Evolutionary conservation across 2,797 vertebrate genomes (phyloP).

Genomic region (Pangasius macronema): DNA sequence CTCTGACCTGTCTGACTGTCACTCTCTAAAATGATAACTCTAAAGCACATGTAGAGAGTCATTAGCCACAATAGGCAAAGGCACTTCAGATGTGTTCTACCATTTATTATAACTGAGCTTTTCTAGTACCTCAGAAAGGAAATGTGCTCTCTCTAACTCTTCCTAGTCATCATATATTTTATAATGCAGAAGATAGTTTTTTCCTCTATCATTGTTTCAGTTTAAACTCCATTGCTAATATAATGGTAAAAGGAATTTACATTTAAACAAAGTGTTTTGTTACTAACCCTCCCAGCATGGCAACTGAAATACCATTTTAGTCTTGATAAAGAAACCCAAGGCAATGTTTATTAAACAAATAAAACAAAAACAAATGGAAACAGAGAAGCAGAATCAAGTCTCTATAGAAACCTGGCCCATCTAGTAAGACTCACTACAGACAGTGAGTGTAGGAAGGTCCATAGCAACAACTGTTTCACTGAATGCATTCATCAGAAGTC

Average conservation of each 20-base stretch:
- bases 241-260: conserved; percentile 76
- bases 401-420: conserved; percentile 6
- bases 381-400: conserved; percentile 5
- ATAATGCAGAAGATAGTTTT: conserved; percentile 30
- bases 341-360: conserved; percentile 48
- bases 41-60: conserved; percentile 38
- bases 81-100: conserved; percentile 46
- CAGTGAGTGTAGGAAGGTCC: conserved; percentile 53
- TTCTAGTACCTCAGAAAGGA: conserved; percentile 26
- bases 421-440: conserved; percentile 22
- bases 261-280: conserved; percentile 68
- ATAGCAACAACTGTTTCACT: conserved; percentile 72
- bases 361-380: conserved; percentile 41
- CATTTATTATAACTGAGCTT: conserved; percentile 15
- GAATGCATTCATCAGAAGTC: conserved; percentile 3
- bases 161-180: conserved; percentile 33
- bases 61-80: conserved; percentile 46
- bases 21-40: conserved; percentile 18
- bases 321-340: conserved; percentile 55
- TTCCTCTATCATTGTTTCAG: conserved; percentile 41
- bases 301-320: conserved; percentile 68
- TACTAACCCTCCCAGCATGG: conserved; percentile 61
- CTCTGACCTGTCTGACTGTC: conserved; percentile 13
- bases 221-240: conserved; percentile 64
- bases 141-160: conserved; percentile 31